Percentiles rank a stretch among this genome's conserved stretches.
Evolutionary conservation across 2,797 vertebrate species (phyloP).

Genomic region (Buceros bicornis): DNA sequence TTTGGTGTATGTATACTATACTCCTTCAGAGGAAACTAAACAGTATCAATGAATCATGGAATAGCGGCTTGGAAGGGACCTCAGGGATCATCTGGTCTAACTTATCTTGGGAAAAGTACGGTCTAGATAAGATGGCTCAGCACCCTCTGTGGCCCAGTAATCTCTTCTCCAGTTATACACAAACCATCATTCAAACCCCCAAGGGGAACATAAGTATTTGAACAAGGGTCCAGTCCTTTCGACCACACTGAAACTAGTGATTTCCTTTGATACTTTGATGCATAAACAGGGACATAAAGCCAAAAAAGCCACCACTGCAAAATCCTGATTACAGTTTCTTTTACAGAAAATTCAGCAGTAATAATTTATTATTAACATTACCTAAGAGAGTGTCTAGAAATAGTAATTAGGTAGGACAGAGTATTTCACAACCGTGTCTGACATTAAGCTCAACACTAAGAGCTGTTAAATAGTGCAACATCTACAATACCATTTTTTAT

Average conservation of each 20-base stretch:
- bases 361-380: not conserved
- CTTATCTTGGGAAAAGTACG: no score
- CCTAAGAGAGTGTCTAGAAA: not conserved
- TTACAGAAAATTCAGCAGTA: not conserved
- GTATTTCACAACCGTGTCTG: not conserved
- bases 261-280: not conserved
- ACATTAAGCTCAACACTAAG: not conserved
- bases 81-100: no score
- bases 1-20: not conserved
- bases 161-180: not conserved
- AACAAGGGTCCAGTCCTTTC: fast-evolving
- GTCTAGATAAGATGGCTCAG: no score
- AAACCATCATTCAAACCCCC: not conserved
- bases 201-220: not conserved
- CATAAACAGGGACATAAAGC: not conserved
- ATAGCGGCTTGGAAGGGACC: no score
- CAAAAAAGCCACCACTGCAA: not conserved
- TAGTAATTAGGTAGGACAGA: not conserved
- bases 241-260: not conserved
- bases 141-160: no score
- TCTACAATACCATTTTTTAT: not conserved
- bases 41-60: no score
- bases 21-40: not conserved
- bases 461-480: not conserved
- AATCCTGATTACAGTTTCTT: not conserved